Evolutionary conservation across 2,797 vertebrate genomes (phyloP).

Genomic region (Antrozous pallidus): DNA sequence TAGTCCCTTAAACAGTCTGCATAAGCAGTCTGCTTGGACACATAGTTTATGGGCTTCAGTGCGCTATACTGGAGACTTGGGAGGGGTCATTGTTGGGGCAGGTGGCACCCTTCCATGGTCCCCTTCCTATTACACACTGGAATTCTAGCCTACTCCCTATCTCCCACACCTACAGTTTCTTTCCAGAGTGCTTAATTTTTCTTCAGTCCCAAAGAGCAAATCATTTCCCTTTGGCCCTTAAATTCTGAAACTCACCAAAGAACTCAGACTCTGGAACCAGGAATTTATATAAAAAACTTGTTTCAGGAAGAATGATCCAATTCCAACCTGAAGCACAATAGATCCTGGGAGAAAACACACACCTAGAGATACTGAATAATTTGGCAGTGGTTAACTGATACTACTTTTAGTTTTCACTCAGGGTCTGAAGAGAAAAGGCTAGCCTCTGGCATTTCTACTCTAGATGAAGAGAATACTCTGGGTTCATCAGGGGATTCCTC

Average conservation of each 20-base stretch:
- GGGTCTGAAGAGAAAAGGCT: not conserved
- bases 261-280: not conserved
- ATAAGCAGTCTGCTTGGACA: not conserved
- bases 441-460: not conserved
- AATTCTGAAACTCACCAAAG: not conserved
- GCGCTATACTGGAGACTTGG: not conserved
- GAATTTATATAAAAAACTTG: not conserved
- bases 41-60: not conserved
- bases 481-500: not conserved
- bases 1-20: not conserved
- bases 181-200: not conserved
- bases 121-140: not conserved
- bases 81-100: no score
- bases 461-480: not conserved
- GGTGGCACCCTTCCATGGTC: rapidly evolving
- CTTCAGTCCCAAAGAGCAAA: not conserved
- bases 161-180: not conserved
- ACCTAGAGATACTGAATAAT: not conserved
- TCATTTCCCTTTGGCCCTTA: not conserved
- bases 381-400: not conserved
- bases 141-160: not conserved
- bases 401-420: not conserved
- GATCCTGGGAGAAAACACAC: not conserved
- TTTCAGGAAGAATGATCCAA: not conserved
- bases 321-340: not conserved